Conservation (phyloP, 1,140 invertebrate species). For the Dufourea novaeangliae region DNA sequence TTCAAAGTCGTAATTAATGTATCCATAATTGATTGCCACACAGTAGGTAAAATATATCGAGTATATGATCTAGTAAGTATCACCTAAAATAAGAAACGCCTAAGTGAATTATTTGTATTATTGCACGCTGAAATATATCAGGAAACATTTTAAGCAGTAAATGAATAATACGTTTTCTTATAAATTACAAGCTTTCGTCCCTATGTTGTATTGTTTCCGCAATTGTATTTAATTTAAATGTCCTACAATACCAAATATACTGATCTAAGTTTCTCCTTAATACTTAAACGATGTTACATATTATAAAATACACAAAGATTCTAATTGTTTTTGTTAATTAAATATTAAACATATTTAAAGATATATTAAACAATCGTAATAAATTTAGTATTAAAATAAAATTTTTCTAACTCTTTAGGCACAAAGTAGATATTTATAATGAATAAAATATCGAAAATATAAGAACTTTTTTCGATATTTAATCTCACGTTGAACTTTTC, state of each 20-base stretch:
- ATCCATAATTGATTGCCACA: conserved; percentile 57
- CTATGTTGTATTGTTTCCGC: conserved; percentile 16
- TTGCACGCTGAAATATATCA: conserved; percentile 56
- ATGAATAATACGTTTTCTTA: conserved; percentile 40
- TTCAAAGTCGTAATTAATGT: conserved; percentile 50
- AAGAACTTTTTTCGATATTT: conserved; percentile 2
- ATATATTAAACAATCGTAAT: conserved; percentile 34
- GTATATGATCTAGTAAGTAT: conserved; percentile 25
- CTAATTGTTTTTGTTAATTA: conserved; percentile 20
- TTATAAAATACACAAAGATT: conserved; percentile 21
- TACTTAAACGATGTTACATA: conserved; percentile 25
- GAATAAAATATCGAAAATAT: conserved; percentile 22
- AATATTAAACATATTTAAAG: conserved; percentile 27
- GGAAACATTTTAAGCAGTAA: conserved; percentile 36
- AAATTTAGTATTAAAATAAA: conserved; percentile 47
- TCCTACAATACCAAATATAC: conserved; percentile 29
- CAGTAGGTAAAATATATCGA: conserved; percentile 38
- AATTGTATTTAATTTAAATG: conserved; percentile 34
- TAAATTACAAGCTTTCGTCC: conserved; percentile 24
- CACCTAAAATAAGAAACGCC: conserved; percentile 42
- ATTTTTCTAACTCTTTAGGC: conserved; percentile 31
- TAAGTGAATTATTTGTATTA: conserved; percentile 49
- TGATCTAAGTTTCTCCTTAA: conserved; percentile 5
- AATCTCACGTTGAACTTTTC: neutral
- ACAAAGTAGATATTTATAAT: conserved; percentile 44